Evolutionary conservation across 2,888 invertebrate genomes (phyloP).

Genomic region (Leptodirus hochenwartii): DNA sequence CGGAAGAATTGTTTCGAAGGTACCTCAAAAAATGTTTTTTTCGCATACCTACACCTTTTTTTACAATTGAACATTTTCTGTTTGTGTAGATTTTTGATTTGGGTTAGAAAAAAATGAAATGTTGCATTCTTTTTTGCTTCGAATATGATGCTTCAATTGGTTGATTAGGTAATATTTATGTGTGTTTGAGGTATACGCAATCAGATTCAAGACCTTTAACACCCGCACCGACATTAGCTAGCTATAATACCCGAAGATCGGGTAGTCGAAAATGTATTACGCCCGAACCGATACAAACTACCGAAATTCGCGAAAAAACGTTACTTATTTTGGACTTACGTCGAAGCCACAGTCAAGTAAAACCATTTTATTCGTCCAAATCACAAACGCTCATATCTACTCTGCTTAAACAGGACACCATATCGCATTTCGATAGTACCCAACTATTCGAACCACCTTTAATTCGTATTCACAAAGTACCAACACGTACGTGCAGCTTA

Average conservation of each 20-base stretch:
- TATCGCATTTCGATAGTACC: constrained; percentile 32
- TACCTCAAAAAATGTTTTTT: no score
- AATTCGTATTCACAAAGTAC: constrained; percentile 20
- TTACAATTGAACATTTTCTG: background rate
- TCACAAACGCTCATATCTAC: constrained; percentile 6
- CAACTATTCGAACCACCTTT: constrained; percentile 25
- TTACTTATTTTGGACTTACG: constrained; percentile 55
- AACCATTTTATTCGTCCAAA: background rate
- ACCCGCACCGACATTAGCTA: constrained; percentile 59
- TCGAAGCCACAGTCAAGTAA: constrained; percentile 45
- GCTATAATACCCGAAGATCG: constrained; percentile 51
- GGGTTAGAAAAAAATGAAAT: no score
- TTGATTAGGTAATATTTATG: no score
- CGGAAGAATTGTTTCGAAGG: constrained; percentile 55
- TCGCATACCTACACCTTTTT: constrained; percentile 3
- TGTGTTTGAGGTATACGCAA: constrained; percentile 52
- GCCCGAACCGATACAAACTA: constrained; percentile 41
- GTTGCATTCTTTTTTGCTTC: background rate
- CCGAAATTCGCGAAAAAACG: constrained; percentile 33
- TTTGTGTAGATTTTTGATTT: no score
- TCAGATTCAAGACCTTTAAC: constrained; percentile 70
- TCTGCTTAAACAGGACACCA: constrained; percentile 33
- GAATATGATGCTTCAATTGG: background rate
- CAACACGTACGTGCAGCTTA: no score
- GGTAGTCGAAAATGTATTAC: constrained; percentile 48